These are phyloP conservation scores for Mythimna lalbum DNA, from an alignment of 2,888 invertebrate genomes.

Conservation along the genomic window DNA sequence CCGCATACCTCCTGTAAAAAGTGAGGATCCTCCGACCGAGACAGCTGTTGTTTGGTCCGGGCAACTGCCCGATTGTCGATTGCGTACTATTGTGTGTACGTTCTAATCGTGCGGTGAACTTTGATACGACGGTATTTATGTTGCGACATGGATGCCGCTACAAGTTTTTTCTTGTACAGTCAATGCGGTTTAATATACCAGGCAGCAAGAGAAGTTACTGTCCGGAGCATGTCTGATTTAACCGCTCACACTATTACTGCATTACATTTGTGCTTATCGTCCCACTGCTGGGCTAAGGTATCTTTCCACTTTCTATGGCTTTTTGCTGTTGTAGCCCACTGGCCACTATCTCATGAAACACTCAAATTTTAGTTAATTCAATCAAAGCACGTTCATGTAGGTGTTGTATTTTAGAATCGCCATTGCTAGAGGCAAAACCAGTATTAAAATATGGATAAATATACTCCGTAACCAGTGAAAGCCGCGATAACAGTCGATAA, in stretches of 20 bases:
- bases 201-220: not conserved
- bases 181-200: not conserved
- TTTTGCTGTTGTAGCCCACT: not conserved
- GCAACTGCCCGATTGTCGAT: too few relatives aligned
- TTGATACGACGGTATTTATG: too few relatives aligned
- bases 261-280: not conserved
- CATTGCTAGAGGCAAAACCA: not conserved
- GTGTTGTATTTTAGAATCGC: not conserved
- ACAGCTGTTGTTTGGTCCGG: too few relatives aligned
- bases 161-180: not conserved
- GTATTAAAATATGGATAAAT: constrained; percentile 7
- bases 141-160: too few relatives aligned
- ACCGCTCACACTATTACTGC: not conserved
- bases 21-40: too few relatives aligned
- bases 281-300: not conserved
- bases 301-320: not conserved
- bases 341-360: not conserved
- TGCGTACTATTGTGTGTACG: too few relatives aligned
- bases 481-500: constrained; percentile 5
- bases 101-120: too few relatives aligned
- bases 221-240: not conserved
- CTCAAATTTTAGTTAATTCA: too few relatives aligned
- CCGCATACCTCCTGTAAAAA: too few relatives aligned
- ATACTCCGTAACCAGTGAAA: not conserved
- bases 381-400: not conserved